phyloP scores from a whole-genome alignment of 2,797 vertebrate species.

The Echeneis naucrates region DNA sequence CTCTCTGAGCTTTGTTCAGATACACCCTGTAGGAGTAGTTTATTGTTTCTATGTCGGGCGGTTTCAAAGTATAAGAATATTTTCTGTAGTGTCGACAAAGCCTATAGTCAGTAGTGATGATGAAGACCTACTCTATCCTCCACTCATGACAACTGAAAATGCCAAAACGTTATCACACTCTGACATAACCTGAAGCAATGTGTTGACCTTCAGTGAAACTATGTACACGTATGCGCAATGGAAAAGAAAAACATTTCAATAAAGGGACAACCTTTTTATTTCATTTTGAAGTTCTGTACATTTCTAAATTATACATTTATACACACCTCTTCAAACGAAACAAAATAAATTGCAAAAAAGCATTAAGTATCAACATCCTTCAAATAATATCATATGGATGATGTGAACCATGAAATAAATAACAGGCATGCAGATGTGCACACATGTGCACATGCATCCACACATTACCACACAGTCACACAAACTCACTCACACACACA shows the following conservation, averaged over 20 bases:
- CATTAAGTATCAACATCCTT: slow-evolving; percentile 75
- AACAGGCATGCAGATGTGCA: slow-evolving; percentile 53
- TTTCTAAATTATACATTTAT: slow-evolving; percentile 78
- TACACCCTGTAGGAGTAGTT: not conserved
- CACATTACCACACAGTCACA: slow-evolving; percentile 37
- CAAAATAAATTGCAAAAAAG: slow-evolving; percentile 74
- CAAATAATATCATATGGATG: slow-evolving; percentile 61
- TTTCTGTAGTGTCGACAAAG: not conserved
- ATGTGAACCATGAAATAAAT: slow-evolving; percentile 82
- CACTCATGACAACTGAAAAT: not conserved
- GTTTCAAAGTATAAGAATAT: not conserved
- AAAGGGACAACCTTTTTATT: slow-evolving; percentile 82
- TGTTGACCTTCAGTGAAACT: slow-evolving; percentile 5
- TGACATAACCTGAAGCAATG: not conserved
- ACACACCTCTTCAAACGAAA: slow-evolving; percentile 77
- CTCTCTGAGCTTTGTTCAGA: not conserved
- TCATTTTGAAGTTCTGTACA: slow-evolving; percentile 82
- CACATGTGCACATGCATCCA: slow-evolving; percentile 15
- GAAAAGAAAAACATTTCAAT: slow-evolving; percentile 36
- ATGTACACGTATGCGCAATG: not conserved
- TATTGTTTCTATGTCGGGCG: not conserved
- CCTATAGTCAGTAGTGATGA: not conserved
- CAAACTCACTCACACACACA: slow-evolving; percentile 15
- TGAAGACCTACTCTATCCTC: not conserved
- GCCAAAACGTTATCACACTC: not conserved